Base-by-base conservation (phyloP, 2,888 invertebrate genomes). In the Trissonchulus sp. region DNA sequence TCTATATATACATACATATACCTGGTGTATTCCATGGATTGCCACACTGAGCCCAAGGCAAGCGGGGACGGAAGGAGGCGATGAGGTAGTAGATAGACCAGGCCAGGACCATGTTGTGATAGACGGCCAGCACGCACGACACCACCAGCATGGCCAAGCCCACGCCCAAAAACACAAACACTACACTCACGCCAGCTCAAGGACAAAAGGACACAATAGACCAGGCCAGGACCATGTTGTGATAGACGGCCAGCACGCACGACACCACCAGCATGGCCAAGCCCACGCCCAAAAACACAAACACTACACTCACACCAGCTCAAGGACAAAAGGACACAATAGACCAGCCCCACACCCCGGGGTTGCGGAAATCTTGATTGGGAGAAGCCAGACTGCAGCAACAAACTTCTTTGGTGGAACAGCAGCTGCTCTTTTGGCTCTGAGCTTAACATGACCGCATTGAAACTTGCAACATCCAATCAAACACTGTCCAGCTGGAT, bases 91-190 rank as follows among this genome's bases (percentile, higher is more conserved):
- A 87, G 62, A 88, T 80, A 1, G 88, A 85, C 87, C 88, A 88
- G 18, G 88, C 87, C 23, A 88, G 85, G 78, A 88, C 86, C 83
- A 88, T 85, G 80, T 88, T 88, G 84, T 88, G 87, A 82, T 88
- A 88, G 77, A 88, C 84, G 33, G 86, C 86, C 60, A 88, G 85
- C 75, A 88, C 81, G 65, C 84, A 83, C 1, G 87, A 88, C 76
- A 88, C 86, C 37, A 87, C 80, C 78, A 88, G 87, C 88, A 88
- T 88, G 35, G 87, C 87, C 81, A 88, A 86, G 2, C 88, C 88
- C 65, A 88, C 84, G 72, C 88, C 88, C 86, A 81, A 15, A n/a
- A n/a, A n/a, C 81, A 80, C 30, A 78, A 63, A 28, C 63, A 77
- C 30, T n/a, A n/a, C n/a, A n/a, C n/a, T n/a, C n/a, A n/a, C n/a